Evolutionary conservation across 1,140 invertebrate species (phyloP).

Genomic region (Thalassaphorura encarpata): DNA sequence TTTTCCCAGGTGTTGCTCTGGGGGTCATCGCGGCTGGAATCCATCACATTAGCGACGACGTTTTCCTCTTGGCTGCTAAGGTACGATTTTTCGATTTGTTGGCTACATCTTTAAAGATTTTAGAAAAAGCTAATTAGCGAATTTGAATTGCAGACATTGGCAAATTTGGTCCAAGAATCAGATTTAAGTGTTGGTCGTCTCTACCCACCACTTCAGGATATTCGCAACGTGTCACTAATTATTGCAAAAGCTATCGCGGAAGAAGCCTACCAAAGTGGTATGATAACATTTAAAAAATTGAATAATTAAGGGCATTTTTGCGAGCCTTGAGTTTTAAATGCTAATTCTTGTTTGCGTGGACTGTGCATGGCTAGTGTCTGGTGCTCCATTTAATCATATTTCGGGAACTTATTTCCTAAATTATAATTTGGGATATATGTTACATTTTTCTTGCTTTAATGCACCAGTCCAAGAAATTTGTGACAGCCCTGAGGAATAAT

Average conservation of each 20-base stretch:
- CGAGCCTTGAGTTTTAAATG: no score
- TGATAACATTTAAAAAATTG: slow-evolving; percentile 24
- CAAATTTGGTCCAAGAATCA: slow-evolving; percentile 67
- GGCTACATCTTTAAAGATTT: background rate
- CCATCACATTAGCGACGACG: slow-evolving; percentile 72
- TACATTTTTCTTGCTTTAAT: no score
- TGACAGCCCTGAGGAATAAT: no score
- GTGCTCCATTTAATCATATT: no score
- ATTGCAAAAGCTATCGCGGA: slow-evolving; percentile 78
- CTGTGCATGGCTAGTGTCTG: no score
- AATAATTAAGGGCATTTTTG: background rate
- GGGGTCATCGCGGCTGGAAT: slow-evolving; percentile 73
- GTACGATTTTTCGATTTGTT: slow-evolving; percentile 38
- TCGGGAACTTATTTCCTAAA: no score
- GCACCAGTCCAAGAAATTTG: no score
- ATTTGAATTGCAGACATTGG: slow-evolving; percentile 50
- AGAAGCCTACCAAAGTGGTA: slow-evolving; percentile 77
- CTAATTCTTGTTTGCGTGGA: no score
- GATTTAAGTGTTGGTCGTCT: slow-evolving; percentile 76
- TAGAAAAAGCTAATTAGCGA: no score
- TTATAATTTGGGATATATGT: no score
- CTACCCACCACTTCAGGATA: slow-evolving; percentile 83
- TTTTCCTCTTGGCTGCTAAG: slow-evolving; percentile 78
- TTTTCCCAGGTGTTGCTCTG: slow-evolving; percentile 48
- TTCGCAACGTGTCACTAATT: slow-evolving; percentile 74